A percentile compares a stretch with the other conserved stretches of the same genome.
Evolutionary conservation across 2,888 invertebrate species (phyloP).

Genomic region (Trachelus tabidus): DNA sequence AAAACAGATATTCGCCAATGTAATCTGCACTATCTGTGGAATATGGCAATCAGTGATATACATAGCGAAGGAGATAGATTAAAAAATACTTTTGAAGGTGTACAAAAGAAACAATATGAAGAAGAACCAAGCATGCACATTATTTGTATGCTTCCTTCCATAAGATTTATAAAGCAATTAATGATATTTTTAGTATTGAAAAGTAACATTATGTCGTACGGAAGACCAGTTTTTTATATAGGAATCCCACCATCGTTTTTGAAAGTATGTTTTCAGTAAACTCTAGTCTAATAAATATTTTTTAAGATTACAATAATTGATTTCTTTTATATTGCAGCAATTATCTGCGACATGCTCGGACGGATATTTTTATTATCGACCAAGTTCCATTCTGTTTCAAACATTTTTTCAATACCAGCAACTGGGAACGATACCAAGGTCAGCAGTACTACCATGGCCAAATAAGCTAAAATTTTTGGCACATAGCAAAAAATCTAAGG

Average conservation of each 20-base stretch:
- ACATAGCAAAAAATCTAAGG: neutral
- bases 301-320: constrained; percentile 7
- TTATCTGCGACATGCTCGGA: neutral
- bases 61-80: constrained; percentile 70
- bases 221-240: constrained; percentile 74
- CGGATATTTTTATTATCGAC: constrained; percentile 67
- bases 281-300: neutral
- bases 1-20: constrained; percentile 67
- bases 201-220: constrained; percentile 69
- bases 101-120: constrained; percentile 66
- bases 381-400: constrained; percentile 75
- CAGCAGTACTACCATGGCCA: constrained; percentile 77
- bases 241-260: constrained; percentile 73
- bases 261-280: constrained; percentile 66
- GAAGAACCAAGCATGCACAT: constrained; percentile 71
- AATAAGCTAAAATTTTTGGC: constrained; percentile 29
- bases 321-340: constrained; percentile 13
- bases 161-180: constrained; percentile 73
- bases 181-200: constrained; percentile 73
- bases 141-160: constrained; percentile 71
- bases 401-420: constrained; percentile 74
- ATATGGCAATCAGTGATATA: constrained; percentile 71
- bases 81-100: constrained; percentile 68
- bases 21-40: constrained; percentile 73
- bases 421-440: constrained; percentile 66